These are phyloP conservation scores for Ypsolopha sequella DNA, from an alignment of 2,888 invertebrate genomes.

Conservation along the genomic window DNA sequence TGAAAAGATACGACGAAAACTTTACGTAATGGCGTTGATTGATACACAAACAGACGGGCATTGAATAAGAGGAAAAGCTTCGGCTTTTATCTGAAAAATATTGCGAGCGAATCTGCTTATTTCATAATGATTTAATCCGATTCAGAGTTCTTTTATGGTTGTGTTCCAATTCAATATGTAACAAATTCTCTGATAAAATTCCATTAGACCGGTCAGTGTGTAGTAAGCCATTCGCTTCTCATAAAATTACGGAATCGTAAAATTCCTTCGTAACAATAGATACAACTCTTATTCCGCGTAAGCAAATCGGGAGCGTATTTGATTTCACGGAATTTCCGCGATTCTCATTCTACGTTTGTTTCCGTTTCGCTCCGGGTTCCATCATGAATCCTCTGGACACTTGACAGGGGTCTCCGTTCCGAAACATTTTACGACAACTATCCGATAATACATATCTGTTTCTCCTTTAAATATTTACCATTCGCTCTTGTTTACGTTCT, in stretches of 20 bases:
- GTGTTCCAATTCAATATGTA: too few species aligned
- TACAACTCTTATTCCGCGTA: slow-evolving; percentile 1
- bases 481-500: too few species aligned
- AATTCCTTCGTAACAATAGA: background rate
- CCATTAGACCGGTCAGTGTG: background rate
- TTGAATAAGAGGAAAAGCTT: background rate
- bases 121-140: background rate
- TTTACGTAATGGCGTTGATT: background rate
- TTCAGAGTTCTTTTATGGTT: too few species aligned
- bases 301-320: slow-evolving; percentile 16
- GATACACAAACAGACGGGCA: background rate
- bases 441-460: background rate
- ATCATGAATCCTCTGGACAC: slow-evolving; percentile 5
- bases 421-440: background rate
- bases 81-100: background rate
- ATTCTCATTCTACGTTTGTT: slow-evolving; percentile 2
- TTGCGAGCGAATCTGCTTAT: background rate
- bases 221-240: background rate
- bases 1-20: background rate
- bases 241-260: background rate
- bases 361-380: background rate
- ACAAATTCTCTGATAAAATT: background rate
- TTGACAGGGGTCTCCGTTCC: slow-evolving; percentile 3
- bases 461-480: slow-evolving; percentile 1
- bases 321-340: slow-evolving; percentile 22